A percentile compares a stretch with the other conserved stretches of the same genome.
phyloP scores from a whole-genome alignment of 2,113 vertebrate species.

The Tympanuchus pallidicinctus region DNA sequence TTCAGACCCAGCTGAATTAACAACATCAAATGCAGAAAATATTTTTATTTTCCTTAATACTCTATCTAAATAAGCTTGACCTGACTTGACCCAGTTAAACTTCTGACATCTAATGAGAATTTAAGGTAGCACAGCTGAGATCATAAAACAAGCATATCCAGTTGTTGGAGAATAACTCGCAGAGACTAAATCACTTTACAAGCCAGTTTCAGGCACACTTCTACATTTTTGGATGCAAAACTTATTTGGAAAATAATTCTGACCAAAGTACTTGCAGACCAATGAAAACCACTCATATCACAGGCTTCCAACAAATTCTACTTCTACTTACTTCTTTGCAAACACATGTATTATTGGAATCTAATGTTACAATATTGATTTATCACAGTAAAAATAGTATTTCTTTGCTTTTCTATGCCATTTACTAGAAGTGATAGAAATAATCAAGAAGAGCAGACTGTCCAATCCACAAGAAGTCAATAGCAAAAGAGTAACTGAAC shows the following conservation, averaged over 20 bases:
- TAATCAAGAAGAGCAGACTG: background rate
- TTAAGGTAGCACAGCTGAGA: constrained; percentile 53
- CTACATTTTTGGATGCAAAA: constrained; percentile 59
- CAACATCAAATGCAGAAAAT: background rate
- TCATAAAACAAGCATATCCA: constrained; percentile 53
- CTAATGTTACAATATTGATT: background rate
- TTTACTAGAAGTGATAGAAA: background rate
- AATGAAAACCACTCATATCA: constrained; percentile 48
- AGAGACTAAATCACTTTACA: constrained; percentile 51
- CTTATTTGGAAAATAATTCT: constrained; percentile 63
- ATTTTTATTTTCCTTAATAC: background rate
- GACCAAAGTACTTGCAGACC: constrained; percentile 10
- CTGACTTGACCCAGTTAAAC: constrained; percentile 46
- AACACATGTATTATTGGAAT: background rate
- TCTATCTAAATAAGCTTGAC: constrained; percentile 43
- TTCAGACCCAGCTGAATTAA: background rate
- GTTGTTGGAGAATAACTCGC: constrained; percentile 45
- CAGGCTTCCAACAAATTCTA: constrained; percentile 13
- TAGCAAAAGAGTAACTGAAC: constrained; percentile 5
- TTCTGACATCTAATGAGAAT: constrained; percentile 48
- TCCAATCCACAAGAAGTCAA: background rate
- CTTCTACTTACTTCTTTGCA: background rate
- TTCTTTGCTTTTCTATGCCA: background rate
- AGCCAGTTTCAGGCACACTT: constrained; percentile 41
- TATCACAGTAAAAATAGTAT: background rate